A percentile compares a stretch with the other conserved stretches of the same genome.
Evolutionary conservation across 2,113 vertebrate genomes (phyloP).

Genomic region (Ageneiosus marmoratus): DNA sequence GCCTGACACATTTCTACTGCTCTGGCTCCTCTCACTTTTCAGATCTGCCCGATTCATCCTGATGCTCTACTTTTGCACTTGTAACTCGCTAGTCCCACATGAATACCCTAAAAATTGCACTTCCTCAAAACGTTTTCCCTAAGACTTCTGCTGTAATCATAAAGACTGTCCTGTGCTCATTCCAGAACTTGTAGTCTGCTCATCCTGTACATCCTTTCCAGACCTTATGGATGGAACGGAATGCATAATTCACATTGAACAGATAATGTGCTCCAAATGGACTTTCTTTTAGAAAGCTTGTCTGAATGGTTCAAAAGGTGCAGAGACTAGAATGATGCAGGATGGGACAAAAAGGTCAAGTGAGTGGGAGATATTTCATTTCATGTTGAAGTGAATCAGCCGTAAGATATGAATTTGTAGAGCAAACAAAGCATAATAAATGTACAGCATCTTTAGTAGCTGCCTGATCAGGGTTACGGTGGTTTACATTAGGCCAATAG

Average conservation of each 20-base stretch:
- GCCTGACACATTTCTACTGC: background rate
- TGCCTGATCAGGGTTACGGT: background rate
- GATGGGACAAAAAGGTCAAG: background rate
- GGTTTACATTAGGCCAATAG: background rate
- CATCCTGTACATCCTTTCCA: background rate
- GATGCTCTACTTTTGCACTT: conserved; percentile 6
- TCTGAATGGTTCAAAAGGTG: background rate
- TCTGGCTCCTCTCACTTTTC: background rate
- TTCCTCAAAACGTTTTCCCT: background rate
- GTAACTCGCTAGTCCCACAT: background rate
- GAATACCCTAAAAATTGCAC: background rate
- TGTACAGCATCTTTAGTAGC: background rate
- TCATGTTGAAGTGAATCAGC: background rate
- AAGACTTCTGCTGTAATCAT: background rate
- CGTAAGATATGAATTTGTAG: background rate
- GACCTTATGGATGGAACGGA: too few relatives aligned
- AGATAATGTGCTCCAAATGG: background rate
- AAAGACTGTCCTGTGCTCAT: background rate
- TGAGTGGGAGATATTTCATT: background rate
- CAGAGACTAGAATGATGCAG: background rate
- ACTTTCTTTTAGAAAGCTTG: background rate
- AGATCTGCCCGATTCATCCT: background rate
- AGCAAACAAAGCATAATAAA: background rate
- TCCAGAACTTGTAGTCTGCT: background rate
- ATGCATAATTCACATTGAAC: background rate